phyloP scores from a whole-genome alignment of 2,113 vertebrate genomes.

The Pitta sordida region DNA sequence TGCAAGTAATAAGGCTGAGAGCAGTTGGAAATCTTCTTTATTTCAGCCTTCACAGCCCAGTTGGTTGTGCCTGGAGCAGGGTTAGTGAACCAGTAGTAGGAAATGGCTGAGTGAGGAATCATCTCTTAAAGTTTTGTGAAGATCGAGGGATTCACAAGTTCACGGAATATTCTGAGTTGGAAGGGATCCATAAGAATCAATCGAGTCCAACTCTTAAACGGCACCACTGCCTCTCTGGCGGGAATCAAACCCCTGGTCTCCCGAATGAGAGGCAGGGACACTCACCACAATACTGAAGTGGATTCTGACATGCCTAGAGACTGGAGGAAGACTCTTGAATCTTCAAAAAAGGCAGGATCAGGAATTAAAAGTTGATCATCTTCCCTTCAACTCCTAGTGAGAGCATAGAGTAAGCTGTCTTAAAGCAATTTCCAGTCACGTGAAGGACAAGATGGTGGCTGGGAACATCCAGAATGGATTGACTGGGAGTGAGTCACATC shows the following conservation, averaged over 20 bases:
- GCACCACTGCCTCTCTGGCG: no score
- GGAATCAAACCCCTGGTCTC: no score
- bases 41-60: not conserved
- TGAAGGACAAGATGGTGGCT: not conserved
- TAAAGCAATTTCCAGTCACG: not conserved
- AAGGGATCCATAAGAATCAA: no score
- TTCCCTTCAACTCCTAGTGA: not conserved
- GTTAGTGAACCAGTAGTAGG: not conserved
- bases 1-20: not conserved
- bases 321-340: not conserved
- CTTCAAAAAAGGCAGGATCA: not conserved
- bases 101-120: not conserved
- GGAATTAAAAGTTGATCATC: not conserved
- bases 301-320: not conserved
- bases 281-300: no score
- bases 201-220: no score
- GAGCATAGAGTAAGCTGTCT: not conserved
- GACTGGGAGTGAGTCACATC: not conserved
- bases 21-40: not conserved
- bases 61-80: not conserved
- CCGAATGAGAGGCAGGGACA: no score
- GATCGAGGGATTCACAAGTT: not conserved
- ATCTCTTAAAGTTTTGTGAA: not conserved
- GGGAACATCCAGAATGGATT: not conserved
- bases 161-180: no score